Conservation (phyloP, 2,113 vertebrate genomes). For the Petaurus breviceps region DNA sequence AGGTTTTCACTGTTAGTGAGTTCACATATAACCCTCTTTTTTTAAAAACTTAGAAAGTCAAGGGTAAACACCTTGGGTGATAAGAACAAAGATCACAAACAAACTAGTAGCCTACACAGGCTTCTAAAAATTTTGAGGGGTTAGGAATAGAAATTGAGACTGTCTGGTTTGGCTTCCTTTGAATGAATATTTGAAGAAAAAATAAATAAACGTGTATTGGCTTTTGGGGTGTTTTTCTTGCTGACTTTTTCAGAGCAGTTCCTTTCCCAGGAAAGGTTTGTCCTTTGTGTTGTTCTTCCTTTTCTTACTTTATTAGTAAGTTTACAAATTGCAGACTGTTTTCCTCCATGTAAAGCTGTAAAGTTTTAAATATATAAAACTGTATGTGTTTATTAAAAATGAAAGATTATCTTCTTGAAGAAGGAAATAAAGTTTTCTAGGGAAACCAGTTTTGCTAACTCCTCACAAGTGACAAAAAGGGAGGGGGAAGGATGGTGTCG, state of each 20-base stretch:
- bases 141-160: not conserved
- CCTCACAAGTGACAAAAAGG: constrained; percentile 7
- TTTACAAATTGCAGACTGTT: constrained; percentile 39
- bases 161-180: not conserved
- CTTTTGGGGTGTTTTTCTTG: not conserved
- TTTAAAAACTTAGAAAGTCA: constrained; percentile 8
- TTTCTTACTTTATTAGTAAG: constrained; percentile 55
- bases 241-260: constrained; percentile 15
- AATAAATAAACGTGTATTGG: not conserved
- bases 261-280: constrained; percentile 20
- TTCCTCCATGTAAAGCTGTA: constrained; percentile 36
- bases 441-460: constrained; percentile 59
- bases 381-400: constrained; percentile 50
- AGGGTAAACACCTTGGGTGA: constrained; percentile 25
- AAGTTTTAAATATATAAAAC: constrained; percentile 37
- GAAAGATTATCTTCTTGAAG: constrained; percentile 26
- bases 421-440: constrained; percentile 74
- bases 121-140: not conserved
- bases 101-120: constrained; percentile 13
- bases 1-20: constrained; percentile 17
- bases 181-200: not conserved
- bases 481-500: not conserved
- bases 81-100: constrained; percentile 35
- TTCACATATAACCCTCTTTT: not conserved
- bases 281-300: constrained; percentile 23